Base-by-base conservation (phyloP, 2,113 vertebrate species). In the Chionodraco myersi region DNA sequence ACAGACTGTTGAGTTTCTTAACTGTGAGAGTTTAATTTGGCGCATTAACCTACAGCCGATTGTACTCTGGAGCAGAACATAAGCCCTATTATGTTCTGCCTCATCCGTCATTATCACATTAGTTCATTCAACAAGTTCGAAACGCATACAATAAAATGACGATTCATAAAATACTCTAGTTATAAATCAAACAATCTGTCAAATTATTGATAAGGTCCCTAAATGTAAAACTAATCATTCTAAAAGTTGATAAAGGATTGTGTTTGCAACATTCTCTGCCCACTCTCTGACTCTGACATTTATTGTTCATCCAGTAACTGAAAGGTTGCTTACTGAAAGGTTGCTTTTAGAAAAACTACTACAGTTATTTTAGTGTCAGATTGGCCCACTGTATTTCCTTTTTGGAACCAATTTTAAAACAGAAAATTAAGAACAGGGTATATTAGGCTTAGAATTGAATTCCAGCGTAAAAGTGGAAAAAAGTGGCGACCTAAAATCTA, bases 241-340 rank as follows among this genome's bases (percentile, higher is more conserved):
- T 45, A 54, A 23, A 30, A 9, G 45, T 21, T 58, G 61, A 61
- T 36, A 47, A 11, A 56, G 59, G 14, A 78, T 44, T 64, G 57
- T 66, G 59, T 13, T 30, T 30, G 30, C 61, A 44, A 67, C 66
- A 59, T n/a, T 60, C 64, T 63, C 54, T 49, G 64, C 70, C 59
- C 41, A 70, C 75, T n/a, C n/a, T n/a, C n/a, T n/a, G n/a, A n/a
- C 67, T 64, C 67, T 64, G 73, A 77, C 62, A 73, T 73, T 63
- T 59, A 69, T 57, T 69, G 57, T 77, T 74, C 73, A 30, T 72
- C n/a, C 41, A 66, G 30, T 30, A 30, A 30, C 59, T 48, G 12
- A 44, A 67, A 41, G 58, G 15, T 36, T 44, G 49, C n/a, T 60
- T 66, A 30, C 59, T 48, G 12, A 44, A 67, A 41, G 58, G 15